A percentile compares a stretch with the other conserved stretches of the same genome.
These are phyloP conservation scores for Microhierax caerulescens DNA, from an alignment of 2,797 vertebrate species.

Conservation along the genomic window DNA sequence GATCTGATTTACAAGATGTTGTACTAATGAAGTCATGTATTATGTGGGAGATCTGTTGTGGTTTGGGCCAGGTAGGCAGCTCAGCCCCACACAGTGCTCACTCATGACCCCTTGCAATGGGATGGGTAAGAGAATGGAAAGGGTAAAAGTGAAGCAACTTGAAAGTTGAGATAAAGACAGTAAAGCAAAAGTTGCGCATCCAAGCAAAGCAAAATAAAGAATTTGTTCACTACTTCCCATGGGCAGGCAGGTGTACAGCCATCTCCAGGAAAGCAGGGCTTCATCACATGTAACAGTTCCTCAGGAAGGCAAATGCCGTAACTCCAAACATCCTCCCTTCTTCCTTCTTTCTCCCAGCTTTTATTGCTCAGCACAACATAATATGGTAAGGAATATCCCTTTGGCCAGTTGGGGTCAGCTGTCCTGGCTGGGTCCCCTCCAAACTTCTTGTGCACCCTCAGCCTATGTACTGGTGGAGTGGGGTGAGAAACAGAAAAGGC, in stretches of 20 bases:
- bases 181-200: accelerated
- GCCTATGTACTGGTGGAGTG: background rate
- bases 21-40: background rate
- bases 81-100: background rate
- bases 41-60: background rate
- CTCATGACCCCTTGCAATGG: accelerated
- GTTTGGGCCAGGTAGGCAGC: background rate
- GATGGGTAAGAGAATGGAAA: background rate
- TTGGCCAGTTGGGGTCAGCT: background rate
- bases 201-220: background rate
- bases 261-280: background rate
- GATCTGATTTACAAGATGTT: background rate
- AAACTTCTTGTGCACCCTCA: background rate
- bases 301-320: background rate
- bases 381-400: background rate
- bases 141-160: background rate
- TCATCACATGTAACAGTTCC: background rate
- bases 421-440: background rate
- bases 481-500: background rate
- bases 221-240: background rate
- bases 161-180: background rate
- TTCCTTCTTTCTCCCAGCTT: background rate
- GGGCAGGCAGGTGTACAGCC: background rate
- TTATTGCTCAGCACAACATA: accelerated
- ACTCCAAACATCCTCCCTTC: accelerated